Evolutionary conservation across 2,888 invertebrate species (phyloP), one percentile per base, ranked within the genome.

Genomic region (Phasia obesa): DNA sequence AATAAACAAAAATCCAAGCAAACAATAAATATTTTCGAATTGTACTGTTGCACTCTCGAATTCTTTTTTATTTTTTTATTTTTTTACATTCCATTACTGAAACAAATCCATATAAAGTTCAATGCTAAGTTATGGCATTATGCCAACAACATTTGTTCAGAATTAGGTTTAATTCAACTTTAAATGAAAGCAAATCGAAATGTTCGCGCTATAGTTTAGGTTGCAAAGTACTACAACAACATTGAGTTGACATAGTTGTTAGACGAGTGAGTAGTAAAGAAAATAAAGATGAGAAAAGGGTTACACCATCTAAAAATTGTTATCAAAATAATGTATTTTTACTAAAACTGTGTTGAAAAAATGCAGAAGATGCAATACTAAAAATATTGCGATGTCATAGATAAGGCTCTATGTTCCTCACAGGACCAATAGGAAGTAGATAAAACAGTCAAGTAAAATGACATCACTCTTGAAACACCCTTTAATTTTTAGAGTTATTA

Each of bases 101-200:
- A 69, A 35, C 53, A 60, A 77, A 60, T 60, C 51, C 19, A 23
- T 42, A 59, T 4, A 76, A 57, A 76, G 53, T 60, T 77, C 60
- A 69, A 69, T 62, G 69, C 25, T 60, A 55, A 77, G n/a, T 77
- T 77, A 57, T 77, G 76, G 76, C 76, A 53, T 1, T 1, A 25
- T 53, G 69, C 69, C 69, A 77, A 53, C 59, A 59, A 23, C 17
- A 65, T 57, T 57, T 57, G 31, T 57, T 55, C 2, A 31, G 42
- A 7, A 57, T 44, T 31, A 15, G n/a, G n/a, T 21, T 57, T 57
- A 44, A 31, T n/a, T 11, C 21, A 17, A 35, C 15, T 44, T 27
- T 27, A 42, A 38, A 25, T 23, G n/a, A 25, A 17, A 42, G 13
- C 17, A 15, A 31, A 23, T 38, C 2, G n/a, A 7, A 60, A 23